These are phyloP conservation scores for Euwallacea similis DNA, from an alignment of 1,140 invertebrate species.

Conservation along the genomic window DNA sequence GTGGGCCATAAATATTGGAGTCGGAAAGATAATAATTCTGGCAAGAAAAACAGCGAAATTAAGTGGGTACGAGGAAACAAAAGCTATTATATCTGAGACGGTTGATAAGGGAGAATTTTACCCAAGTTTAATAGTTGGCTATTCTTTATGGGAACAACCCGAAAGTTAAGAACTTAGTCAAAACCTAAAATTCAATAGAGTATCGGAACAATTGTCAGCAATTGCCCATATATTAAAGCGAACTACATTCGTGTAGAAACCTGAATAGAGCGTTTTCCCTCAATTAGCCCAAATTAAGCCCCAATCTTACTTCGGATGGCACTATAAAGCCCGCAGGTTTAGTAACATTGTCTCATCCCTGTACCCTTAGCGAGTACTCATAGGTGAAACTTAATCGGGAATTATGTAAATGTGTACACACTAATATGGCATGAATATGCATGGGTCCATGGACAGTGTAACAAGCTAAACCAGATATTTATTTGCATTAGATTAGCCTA, in stretches of 20 bases:
- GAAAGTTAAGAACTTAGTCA: not conserved
- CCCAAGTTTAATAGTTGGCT: not conserved
- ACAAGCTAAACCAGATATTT: conserved; percentile 17
- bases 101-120: not conserved
- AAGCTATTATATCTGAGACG: not conserved
- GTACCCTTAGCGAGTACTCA: conserved; percentile 3
- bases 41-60: conserved; percentile 1
- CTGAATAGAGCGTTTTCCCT: not conserved
- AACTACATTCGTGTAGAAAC: no score
- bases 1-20: not conserved
- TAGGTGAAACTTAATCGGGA: conserved; percentile 1
- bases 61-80: not conserved
- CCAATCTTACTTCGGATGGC: conserved; percentile 9
- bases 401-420: conserved; percentile 18
- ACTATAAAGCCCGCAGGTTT: conserved; percentile 14
- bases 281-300: conserved; percentile 9
- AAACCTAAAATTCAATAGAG: no score
- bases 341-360: conserved; percentile 10
- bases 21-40: not conserved
- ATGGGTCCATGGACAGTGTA: conserved; percentile 9
- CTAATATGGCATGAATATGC: conserved; percentile 20
- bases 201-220: no score
- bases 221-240: no score
- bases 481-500: conserved; percentile 14
- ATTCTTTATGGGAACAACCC: not conserved